Evolutionary conservation across 2,797 vertebrate genomes (phyloP).

Genomic region (Melanotaenia nigrans): DNA sequence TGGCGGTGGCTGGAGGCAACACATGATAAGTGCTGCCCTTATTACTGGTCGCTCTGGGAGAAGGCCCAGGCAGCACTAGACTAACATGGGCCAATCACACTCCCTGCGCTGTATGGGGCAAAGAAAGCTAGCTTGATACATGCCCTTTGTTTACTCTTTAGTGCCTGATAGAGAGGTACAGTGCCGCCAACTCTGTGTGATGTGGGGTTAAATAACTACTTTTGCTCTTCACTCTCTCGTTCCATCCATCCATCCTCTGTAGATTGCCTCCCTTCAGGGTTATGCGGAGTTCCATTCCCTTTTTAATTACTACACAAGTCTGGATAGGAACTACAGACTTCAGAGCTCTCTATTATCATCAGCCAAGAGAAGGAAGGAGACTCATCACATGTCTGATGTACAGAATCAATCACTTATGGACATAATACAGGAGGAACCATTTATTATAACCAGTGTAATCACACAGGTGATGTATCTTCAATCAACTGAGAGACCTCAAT

Average conservation of each 20-base stretch:
- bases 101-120: slow-evolving; percentile 36
- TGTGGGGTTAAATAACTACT: slow-evolving; percentile 64
- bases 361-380: slow-evolving; percentile 63
- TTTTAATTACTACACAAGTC: slow-evolving; percentile 72
- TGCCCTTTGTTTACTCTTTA: slow-evolving; percentile 72
- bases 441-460: slow-evolving; percentile 63
- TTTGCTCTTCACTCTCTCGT: slow-evolving; percentile 50
- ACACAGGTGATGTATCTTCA: slow-evolving; percentile 56
- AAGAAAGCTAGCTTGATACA: slow-evolving; percentile 55
- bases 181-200: slow-evolving; percentile 52
- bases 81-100: slow-evolving; percentile 69
- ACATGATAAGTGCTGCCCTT: slow-evolving; percentile 94
- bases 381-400: slow-evolving; percentile 69
- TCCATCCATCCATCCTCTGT: slow-evolving; percentile 33
- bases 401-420: slow-evolving; percentile 74
- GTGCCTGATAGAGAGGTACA: slow-evolving; percentile 65
- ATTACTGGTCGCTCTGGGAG: slow-evolving; percentile 94
- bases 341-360: slow-evolving; percentile 74
- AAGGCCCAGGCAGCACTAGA: slow-evolving; percentile 83
- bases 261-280: slow-evolving; percentile 37
- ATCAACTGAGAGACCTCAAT: slow-evolving; percentile 61
- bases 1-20: slow-evolving; percentile 94
- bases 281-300: slow-evolving; percentile 63
- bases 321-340: slow-evolving; percentile 66
- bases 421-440: slow-evolving; percentile 66